phyloP scores from a whole-genome alignment of 2,113 vertebrate genomes.

The Microcebus tavaratra region DNA sequence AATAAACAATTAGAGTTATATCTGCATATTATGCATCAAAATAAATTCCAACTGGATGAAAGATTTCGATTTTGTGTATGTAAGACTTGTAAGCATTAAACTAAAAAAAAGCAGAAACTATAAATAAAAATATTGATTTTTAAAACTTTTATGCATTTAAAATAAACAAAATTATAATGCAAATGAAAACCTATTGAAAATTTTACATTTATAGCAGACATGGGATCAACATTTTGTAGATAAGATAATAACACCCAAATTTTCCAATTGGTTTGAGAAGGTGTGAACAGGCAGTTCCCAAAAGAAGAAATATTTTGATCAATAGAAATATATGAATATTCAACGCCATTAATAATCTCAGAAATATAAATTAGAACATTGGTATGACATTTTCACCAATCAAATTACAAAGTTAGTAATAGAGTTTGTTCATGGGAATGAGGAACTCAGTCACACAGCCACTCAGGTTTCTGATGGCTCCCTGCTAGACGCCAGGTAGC shows the following conservation, averaged over 20 bases:
- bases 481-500: not conserved
- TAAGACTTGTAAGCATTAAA: not conserved
- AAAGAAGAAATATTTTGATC: not conserved
- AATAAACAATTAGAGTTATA: not conserved
- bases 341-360: conserved; percentile 9
- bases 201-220: not conserved
- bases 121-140: not conserved
- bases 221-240: not conserved
- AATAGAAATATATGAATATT: conserved; percentile 25
- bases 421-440: not conserved
- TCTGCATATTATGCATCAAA: not conserved
- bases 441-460: not conserved
- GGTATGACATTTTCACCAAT: not conserved
- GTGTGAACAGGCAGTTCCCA: not conserved
- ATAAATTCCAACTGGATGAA: conserved; percentile 16
- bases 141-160: not conserved
- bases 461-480: not conserved
- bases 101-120: not conserved
- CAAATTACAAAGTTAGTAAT: not conserved
- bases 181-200: conserved; percentile 44
- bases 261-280: not conserved
- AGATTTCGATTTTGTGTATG: not conserved
- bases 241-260: not conserved
- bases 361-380: conserved; percentile 24
- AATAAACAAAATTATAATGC: conserved; percentile 17